These are phyloP conservation scores for Parasteatoda lunata DNA, from an alignment of 2,888 invertebrate species.

Conservation along the genomic window DNA sequence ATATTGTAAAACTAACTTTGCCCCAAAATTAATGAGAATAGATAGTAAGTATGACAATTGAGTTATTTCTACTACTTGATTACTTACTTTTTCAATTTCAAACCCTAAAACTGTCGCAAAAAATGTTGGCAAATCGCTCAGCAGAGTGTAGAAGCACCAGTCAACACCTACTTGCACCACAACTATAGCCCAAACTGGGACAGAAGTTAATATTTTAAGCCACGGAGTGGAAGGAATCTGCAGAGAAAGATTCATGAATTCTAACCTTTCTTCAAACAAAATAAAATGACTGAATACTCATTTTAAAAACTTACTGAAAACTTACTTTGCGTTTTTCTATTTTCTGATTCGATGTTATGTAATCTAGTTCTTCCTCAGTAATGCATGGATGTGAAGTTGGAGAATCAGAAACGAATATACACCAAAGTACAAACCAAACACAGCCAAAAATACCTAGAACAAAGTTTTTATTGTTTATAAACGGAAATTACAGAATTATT, in stretches of 20 bases:
- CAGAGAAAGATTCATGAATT: conserved; percentile 64
- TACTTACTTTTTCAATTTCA: conserved; percentile 85
- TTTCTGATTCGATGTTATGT: conserved; percentile 44
- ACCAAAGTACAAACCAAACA: conserved; percentile 52
- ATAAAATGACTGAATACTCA: neutral
- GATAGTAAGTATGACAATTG: no score
- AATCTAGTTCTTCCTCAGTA: conserved; percentile 34
- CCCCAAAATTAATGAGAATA: no score
- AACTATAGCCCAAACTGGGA: conserved; percentile 88
- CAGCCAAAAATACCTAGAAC: conserved; percentile 41
- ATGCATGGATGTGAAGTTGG: conserved; percentile 49
- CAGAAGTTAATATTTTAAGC: conserved; percentile 83
- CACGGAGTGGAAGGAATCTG: conserved; percentile 88
- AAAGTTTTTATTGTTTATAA: no score
- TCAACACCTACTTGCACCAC: conserved; percentile 90
- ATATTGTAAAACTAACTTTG: no score
- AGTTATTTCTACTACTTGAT: neutral
- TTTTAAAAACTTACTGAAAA: neutral
- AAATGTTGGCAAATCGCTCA: conserved; percentile 89
- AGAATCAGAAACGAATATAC: conserved; percentile 26
- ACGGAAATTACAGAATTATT: no score
- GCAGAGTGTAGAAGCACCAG: conserved; percentile 90
- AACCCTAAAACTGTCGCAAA: conserved; percentile 90
- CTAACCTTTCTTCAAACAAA: neutral
- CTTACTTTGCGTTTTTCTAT: conserved; percentile 33